Evolutionary conservation across 2,888 invertebrate species (phyloP), one percentile per base, ranked within the genome.

Genomic region (Dicyrtomina minuta): DNA sequence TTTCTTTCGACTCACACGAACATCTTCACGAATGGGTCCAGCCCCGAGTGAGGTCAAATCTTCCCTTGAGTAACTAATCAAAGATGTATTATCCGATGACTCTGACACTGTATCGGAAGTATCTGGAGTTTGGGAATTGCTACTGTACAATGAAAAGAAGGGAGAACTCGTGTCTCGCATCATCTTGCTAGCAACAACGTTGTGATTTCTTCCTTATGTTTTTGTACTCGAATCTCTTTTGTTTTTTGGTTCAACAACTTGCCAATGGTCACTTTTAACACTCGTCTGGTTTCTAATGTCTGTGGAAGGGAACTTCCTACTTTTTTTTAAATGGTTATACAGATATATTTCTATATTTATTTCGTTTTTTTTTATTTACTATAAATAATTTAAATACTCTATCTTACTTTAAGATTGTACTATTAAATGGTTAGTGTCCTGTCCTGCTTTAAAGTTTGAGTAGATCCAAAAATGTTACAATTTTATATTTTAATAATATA

Each of bases 81-180:
- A 69, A 33, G 78, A 77, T 27, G 78, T 77, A 75, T 78, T 78
- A 71, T 78, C 78, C 66, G 78, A 77, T 1, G 76, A 78, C 61
- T 77, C 78, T n/a, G 78, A 78, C 24, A 78, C 72, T n/a, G 78
- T 76, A 72, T 78, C 78, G 20, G 78, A 78, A 17, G 65, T 53
- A 43, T 65, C 65, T 22, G 65, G 41, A n/a, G 22, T 53, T n/a
- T 65, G 55, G 4, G 61, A 41, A 39, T 26, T 51, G 20, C 39
- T 62, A 26, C 26, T 49, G 41, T 49, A 46, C 58, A 58, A 22
- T 27, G 33, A 41, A 27, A 58, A 58, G 33, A 33, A 33, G 33
- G 46, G 46, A 46, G 46, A 46, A 12, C n/a, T 46, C n/a, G 46
- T 46, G n/a, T 46, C n/a, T 46, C 20, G n/a, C 46, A 17, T n/a